A percentile compares a stretch with the other conserved stretches of the same genome.
These are phyloP conservation scores for Amphipyra berbera DNA, from an alignment of 2,888 invertebrate genomes.

Conservation along the genomic window DNA sequence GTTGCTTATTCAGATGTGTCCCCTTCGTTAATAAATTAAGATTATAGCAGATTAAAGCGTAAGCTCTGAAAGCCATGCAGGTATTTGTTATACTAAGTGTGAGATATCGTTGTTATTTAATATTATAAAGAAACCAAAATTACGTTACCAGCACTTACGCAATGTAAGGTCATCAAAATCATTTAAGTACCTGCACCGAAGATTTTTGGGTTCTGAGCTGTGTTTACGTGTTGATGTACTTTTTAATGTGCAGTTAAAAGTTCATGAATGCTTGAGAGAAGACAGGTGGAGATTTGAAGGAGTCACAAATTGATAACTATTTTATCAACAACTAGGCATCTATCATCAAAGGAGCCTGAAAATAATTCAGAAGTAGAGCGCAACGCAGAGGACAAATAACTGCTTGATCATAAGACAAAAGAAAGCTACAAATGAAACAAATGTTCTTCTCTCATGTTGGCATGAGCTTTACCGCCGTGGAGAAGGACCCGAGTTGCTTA, in stretches of 20 bases:
- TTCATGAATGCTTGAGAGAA: not conserved
- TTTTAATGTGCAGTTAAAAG: not conserved
- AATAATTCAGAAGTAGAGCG: too few species aligned
- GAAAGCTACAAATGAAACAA: too few species aligned
- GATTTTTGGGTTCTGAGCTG: not conserved
- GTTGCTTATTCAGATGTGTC: conserved; percentile 80
- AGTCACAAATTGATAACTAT: too few species aligned
- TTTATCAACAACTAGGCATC: too few species aligned
- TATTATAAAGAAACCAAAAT: conserved; percentile 26
- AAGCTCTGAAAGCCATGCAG: conserved; percentile 60
- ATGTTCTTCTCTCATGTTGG: too few species aligned
- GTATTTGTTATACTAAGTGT: conserved; percentile 47
- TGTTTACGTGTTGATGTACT: not conserved
- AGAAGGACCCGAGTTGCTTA: too few species aligned
- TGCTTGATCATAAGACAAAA: too few species aligned
- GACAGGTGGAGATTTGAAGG: not conserved
- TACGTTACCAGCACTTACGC: conserved; percentile 34
- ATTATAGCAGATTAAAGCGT: conserved; percentile 73
- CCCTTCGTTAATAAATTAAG: conserved; percentile 78
- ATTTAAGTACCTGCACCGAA: conserved; percentile 29
- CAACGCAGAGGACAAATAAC: too few species aligned
- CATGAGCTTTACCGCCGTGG: too few species aligned
- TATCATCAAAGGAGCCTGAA: too few species aligned
- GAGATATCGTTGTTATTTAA: conserved; percentile 44
- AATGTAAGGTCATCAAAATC: conserved; percentile 43